Conservation (phyloP, 2,113 vertebrate genomes). For the Ctenomys sociabilis region DNA sequence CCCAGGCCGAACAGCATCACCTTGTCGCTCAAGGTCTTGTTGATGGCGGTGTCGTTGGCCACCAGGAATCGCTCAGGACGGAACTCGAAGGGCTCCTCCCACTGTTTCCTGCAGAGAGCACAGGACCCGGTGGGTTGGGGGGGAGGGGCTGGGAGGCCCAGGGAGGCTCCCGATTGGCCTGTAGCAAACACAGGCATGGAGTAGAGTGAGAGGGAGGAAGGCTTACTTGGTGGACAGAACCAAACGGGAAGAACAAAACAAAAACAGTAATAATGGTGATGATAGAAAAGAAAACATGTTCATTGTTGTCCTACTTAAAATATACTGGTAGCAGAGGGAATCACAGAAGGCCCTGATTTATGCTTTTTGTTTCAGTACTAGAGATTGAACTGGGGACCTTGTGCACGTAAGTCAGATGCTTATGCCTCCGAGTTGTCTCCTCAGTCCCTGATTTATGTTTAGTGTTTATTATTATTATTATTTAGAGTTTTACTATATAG, state of each 20-base stretch:
- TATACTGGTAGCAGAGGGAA: background rate
- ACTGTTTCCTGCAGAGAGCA: constrained; percentile 84
- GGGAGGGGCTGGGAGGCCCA: background rate
- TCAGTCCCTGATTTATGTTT: background rate
- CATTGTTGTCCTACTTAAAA: background rate
- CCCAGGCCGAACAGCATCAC: constrained; percentile 89
- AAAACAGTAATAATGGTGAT: background rate
- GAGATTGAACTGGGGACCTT: no score
- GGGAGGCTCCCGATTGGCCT: background rate
- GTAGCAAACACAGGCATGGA: background rate
- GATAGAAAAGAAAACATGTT: background rate
- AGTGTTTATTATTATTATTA: background rate
- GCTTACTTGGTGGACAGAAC: background rate
- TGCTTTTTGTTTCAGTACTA: background rate
- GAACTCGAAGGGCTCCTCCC: constrained; percentile 89
- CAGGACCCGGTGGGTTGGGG: background rate
- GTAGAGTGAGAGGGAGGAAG: background rate
- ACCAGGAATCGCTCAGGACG: constrained; percentile 89
- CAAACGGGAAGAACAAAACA: no score
- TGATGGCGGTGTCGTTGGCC: constrained; percentile 81
- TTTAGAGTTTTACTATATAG: background rate
- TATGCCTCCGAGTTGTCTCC: no score
- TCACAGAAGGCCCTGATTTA: background rate
- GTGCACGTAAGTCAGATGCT: no score
- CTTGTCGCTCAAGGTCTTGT: constrained; percentile 88